Evolutionary conservation across 1,140 invertebrate genomes (phyloP).

Genomic region (Drosophila asahinai): DNA sequence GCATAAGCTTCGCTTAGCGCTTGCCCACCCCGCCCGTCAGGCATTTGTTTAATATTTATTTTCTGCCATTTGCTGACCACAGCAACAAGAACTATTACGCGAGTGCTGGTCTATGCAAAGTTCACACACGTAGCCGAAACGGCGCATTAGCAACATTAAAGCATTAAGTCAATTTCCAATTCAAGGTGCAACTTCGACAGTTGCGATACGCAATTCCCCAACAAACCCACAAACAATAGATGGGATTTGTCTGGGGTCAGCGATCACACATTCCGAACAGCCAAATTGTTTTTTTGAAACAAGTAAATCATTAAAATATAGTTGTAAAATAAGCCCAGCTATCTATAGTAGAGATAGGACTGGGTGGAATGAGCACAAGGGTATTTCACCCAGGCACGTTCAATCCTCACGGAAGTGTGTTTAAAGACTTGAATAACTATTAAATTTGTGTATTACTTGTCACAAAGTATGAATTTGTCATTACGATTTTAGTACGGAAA

Average conservation of each 20-base stretch:
- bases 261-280: not conserved
- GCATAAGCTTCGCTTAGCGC: constrained; percentile 40
- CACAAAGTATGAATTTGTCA: not conserved
- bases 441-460: not conserved
- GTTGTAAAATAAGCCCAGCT: not conserved
- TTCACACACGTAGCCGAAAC: constrained; percentile 36
- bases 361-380: not conserved
- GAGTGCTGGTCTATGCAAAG: constrained; percentile 48
- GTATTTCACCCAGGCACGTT: not conserved
- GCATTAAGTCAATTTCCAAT: constrained; percentile 53
- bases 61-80: constrained; percentile 79
- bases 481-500: not conserved
- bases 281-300: not conserved
- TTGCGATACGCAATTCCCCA: constrained; percentile 2
- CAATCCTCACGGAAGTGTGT: constrained; percentile 1
- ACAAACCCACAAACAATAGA: constrained; percentile 24
- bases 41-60: constrained; percentile 78
- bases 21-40: constrained; percentile 9
- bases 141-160: constrained; percentile 49
- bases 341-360: not conserved
- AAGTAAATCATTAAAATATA: not conserved
- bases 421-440: constrained; percentile 1
- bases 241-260: constrained; percentile 8
- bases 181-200: constrained; percentile 51
- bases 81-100: constrained; percentile 75